Evolutionary conservation across 2,113 vertebrate genomes (phyloP).

Genomic region (Melanerpes formicivorus): DNA sequence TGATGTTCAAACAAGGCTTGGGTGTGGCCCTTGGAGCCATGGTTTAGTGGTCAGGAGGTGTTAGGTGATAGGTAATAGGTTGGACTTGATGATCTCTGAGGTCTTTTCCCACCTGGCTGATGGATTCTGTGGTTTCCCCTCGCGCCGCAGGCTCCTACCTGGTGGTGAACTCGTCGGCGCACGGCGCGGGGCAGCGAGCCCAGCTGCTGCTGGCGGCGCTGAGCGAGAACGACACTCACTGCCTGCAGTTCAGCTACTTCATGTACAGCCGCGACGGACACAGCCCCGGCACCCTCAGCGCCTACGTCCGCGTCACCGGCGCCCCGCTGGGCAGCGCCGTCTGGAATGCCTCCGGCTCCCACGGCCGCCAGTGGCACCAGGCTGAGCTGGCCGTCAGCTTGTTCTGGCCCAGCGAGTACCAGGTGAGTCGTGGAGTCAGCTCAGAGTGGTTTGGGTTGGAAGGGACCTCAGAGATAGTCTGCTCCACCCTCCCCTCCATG

Average conservation of each 20-base stretch:
- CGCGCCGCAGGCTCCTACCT: slow-evolving; percentile 88
- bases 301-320: slow-evolving; percentile 90
- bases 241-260: slow-evolving; percentile 98
- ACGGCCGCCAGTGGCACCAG: slow-evolving; percentile 93
- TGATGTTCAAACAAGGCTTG: too few species aligned
- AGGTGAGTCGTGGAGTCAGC: slow-evolving; percentile 78
- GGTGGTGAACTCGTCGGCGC: slow-evolving; percentile 96
- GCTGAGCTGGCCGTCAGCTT: slow-evolving; percentile 95
- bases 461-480: too few species aligned
- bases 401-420: slow-evolving; percentile 98
- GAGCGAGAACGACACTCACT: slow-evolving; percentile 98
- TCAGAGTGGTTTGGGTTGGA: too few species aligned
- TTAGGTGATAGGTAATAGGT: too few species aligned
- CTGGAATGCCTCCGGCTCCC: slow-evolving; percentile 90
- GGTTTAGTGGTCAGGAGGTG: too few species aligned
- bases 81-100: too few species aligned
- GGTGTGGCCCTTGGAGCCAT: too few species aligned
- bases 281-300: slow-evolving; percentile 88
- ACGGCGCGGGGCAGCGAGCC: slow-evolving; percentile 86
- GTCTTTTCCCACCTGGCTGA: too few species aligned
- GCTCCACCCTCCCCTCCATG: too few species aligned
- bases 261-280: slow-evolving; percentile 91
- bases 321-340: slow-evolving; percentile 88
- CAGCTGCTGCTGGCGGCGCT: slow-evolving; percentile 90
- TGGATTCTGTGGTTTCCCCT: not conserved